Conservation (phyloP, 2,797 vertebrate species). For the Lemur catta region DNA sequence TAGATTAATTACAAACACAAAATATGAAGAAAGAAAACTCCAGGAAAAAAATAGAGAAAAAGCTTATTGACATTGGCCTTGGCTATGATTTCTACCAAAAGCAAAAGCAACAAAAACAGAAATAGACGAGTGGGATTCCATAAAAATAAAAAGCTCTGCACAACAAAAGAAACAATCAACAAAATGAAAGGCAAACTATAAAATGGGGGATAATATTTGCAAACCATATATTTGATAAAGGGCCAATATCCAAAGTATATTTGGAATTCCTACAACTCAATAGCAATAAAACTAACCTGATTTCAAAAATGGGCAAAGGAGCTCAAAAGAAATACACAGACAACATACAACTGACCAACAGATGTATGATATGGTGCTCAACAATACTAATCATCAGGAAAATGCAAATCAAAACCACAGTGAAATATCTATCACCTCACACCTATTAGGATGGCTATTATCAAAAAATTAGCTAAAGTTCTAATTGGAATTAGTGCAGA, state of each 20-base stretch:
- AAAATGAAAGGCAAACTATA: neutral
- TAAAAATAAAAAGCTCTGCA: neutral
- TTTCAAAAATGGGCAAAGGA: neutral
- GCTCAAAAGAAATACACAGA: neutral
- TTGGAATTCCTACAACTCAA: neutral
- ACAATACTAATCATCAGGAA: neutral
- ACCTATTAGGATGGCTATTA: neutral
- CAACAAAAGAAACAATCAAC: neutral
- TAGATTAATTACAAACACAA: neutral
- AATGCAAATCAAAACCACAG: neutral
- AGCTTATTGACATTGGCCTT: neutral
- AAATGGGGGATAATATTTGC: neutral
- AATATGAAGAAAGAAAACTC: neutral
- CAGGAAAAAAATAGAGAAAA: no score
- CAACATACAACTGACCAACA: neutral
- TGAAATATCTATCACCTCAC: neutral
- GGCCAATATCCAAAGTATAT: neutral
- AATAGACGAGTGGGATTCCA: neutral
- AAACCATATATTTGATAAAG: neutral
- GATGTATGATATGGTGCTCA: neutral
- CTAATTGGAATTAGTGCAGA: neutral
- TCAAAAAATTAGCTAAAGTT: neutral
- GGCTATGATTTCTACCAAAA: neutral
- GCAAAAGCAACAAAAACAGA: neutral
- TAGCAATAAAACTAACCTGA: neutral